Conservation (phyloP, 2,113 vertebrate genomes). For the Trogon melanurus region DNA sequence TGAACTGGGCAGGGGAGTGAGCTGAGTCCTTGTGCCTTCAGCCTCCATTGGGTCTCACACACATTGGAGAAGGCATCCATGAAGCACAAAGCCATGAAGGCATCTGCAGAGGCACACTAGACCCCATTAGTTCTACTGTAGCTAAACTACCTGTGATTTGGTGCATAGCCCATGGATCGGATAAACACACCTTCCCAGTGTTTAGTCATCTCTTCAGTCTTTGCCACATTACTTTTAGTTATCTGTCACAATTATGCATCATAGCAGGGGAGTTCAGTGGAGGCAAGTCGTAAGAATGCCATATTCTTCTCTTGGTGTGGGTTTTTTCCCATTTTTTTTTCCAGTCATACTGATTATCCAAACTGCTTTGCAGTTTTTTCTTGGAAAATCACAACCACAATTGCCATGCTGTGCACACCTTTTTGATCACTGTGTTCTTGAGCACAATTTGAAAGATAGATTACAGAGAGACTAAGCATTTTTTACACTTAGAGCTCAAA, state of each 20-base stretch:
- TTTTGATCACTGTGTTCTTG: conserved; percentile 16
- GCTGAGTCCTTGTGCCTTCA: not conserved
- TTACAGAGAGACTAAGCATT: not conserved
- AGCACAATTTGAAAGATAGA: conserved; percentile 33
- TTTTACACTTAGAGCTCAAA: conserved; percentile 40
- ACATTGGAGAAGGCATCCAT: not conserved
- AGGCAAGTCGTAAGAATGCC: not conserved
- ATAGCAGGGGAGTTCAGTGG: not conserved
- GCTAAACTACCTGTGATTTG: not conserved
- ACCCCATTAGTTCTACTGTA: not conserved
- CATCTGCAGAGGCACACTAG: not conserved
- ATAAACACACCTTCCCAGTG: not conserved
- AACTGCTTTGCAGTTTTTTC: not conserved
- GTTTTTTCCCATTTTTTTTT: not conserved
- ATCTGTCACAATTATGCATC: not conserved
- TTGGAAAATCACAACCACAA: not conserved
- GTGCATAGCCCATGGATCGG: not conserved
- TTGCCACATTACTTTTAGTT: not conserved
- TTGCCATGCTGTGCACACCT: conserved; percentile 4
- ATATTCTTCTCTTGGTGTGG: not conserved
- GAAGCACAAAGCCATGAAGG: not conserved
- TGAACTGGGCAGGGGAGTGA: not conserved
- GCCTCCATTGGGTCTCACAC: rapidly evolving
- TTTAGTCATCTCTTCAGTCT: not conserved
- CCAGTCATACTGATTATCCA: not conserved